Percentiles rank a stretch among this genome's conserved stretches.
phyloP scores from a whole-genome alignment of 2,888 invertebrate genomes.

The Tinea trinotella region DNA sequence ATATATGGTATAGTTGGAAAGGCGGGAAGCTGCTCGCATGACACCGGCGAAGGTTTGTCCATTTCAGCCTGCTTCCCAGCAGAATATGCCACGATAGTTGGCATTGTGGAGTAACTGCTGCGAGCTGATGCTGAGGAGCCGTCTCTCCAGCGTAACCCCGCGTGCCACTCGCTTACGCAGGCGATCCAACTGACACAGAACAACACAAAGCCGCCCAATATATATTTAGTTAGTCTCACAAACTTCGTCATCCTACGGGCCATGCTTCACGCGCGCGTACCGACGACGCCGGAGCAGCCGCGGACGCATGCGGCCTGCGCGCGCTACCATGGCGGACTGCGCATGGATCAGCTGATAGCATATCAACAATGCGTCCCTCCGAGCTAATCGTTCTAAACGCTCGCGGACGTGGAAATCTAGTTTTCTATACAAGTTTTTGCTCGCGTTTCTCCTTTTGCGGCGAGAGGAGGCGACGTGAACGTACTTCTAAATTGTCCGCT shows the following conservation, averaged over 20 bases:
- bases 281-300: not conserved
- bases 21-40: slow-evolving; percentile 52
- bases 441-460: slow-evolving; percentile 38
- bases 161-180: slow-evolving; percentile 55
- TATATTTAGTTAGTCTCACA: slow-evolving; percentile 44
- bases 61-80: slow-evolving; percentile 67
- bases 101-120: slow-evolving; percentile 49
- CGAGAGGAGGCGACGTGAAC: slow-evolving; percentile 34
- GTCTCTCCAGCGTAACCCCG: slow-evolving; percentile 40
- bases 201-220: slow-evolving; percentile 52
- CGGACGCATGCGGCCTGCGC: slow-evolving; percentile 52
- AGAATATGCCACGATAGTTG: slow-evolving; percentile 75
- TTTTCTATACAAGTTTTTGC: slow-evolving; percentile 56
- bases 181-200: slow-evolving; percentile 62
- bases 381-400: slow-evolving; percentile 62
- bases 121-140: slow-evolving; percentile 25
- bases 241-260: slow-evolving; percentile 17
- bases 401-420: slow-evolving; percentile 58
- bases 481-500: slow-evolving; percentile 35
- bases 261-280: slow-evolving; percentile 27
- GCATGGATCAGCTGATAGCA: slow-evolving; percentile 62
- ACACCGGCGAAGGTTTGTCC: slow-evolving; percentile 55
- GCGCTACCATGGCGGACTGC: slow-evolving; percentile 65
- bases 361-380: slow-evolving; percentile 63
- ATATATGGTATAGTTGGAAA: slow-evolving; percentile 42